A percentile compares a stretch with the other conserved stretches of the same genome.
phyloP scores from a whole-genome alignment of 1,140 invertebrate genomes.

The Platorchestia sp. region DNA sequence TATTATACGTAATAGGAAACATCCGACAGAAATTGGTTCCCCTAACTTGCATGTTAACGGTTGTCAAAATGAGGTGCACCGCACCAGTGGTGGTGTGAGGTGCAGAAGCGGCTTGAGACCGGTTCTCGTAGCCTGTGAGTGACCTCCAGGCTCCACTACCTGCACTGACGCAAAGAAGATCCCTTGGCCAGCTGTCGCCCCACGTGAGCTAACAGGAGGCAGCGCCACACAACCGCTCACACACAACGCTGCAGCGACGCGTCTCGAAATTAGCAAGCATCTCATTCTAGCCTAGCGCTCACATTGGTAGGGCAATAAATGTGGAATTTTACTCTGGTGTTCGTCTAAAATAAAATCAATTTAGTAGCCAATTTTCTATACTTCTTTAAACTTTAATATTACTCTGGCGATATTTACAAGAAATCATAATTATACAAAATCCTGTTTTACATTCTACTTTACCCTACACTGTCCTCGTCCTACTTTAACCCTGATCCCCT shows the following conservation, averaged over 20 bases:
- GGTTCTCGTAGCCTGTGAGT: neutral
- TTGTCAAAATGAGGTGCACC: neutral
- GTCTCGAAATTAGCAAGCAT: neutral
- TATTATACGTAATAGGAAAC: neutral
- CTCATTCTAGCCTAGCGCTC: neutral
- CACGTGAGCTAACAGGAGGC: neutral
- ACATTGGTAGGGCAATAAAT: neutral
- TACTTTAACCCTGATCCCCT: neutral
- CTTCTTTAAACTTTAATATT: neutral
- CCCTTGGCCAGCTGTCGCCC: neutral
- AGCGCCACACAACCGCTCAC: neutral
- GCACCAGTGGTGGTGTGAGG: neutral
- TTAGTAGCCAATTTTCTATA: neutral
- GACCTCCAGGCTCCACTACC: neutral
- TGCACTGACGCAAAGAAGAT: neutral
- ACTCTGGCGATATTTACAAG: neutral
- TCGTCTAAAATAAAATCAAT: neutral
- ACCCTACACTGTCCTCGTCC: neutral
- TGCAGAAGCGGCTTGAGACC: neutral
- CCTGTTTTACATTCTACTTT: too few relatives aligned
- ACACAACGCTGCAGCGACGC: neutral
- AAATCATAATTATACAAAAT: neutral
- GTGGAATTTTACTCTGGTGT: neutral
- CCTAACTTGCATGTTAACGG: neutral
- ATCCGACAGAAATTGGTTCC: neutral